phyloP scores from a whole-genome alignment of 2,888 invertebrate genomes.

The Baronia brevicornis region DNA sequence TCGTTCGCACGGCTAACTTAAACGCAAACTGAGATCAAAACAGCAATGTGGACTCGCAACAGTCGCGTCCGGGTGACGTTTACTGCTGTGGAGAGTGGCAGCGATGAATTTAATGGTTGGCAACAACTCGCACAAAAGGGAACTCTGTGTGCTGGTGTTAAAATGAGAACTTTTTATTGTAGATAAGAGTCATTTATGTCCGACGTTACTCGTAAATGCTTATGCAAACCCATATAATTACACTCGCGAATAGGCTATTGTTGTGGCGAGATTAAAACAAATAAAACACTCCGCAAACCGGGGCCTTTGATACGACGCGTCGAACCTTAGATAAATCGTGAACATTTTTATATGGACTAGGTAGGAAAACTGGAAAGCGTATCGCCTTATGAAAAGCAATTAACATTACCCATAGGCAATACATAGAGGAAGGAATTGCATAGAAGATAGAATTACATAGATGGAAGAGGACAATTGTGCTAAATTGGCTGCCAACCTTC shows the following conservation, averaged over 20 bases:
- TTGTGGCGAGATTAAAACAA: conserved; percentile 34
- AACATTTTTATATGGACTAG: too few relatives aligned
- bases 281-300: conserved; percentile 19
- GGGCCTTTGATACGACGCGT: conserved; percentile 10
- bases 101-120: conserved; percentile 32
- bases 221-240: conserved; percentile 36
- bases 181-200: conserved; percentile 38
- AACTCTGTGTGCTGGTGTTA: conserved; percentile 31
- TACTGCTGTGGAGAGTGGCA: conserved; percentile 28
- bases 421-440: too few relatives aligned
- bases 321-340: neutral
- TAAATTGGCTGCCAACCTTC: too few relatives aligned
- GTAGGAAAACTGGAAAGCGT: too few relatives aligned
- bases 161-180: conserved; percentile 38
- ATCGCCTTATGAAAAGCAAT: too few relatives aligned
- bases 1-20: conserved; percentile 18
- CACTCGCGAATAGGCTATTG: conserved; percentile 34
- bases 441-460: too few relatives aligned
- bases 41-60: conserved; percentile 20
- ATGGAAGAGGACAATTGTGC: too few relatives aligned
- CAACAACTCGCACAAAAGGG: conserved; percentile 25
- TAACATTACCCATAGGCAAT: conserved; percentile 3
- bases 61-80: conserved; percentile 24
- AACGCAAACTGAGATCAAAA: conserved; percentile 20
- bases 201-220: conserved; percentile 31